A percentile compares a stretch with the other conserved stretches of the same genome.
Conservation (phyloP, 1,140 invertebrate genomes). For the Oncopodura yosiiana region DNA sequence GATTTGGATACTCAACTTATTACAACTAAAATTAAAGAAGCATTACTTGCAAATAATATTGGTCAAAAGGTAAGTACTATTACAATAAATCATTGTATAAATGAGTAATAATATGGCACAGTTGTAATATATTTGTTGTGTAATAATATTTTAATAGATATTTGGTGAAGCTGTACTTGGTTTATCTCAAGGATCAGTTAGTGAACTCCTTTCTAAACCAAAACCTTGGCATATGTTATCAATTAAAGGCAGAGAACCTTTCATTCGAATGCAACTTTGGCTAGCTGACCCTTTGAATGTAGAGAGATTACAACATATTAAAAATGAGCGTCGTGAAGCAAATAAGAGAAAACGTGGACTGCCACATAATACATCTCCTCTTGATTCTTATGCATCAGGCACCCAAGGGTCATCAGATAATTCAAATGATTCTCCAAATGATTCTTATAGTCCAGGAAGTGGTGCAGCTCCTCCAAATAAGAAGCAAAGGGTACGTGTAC, state of each 20-base stretch:
- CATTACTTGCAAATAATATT: conserved; percentile 89
- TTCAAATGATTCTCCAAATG: conserved; percentile 77
- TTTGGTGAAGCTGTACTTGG: conserved; percentile 94
- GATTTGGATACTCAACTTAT: conserved; percentile 93
- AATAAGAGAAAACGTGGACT: conserved; percentile 69
- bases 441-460: conserved; percentile 74
- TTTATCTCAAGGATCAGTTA: conserved; percentile 91
- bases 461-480: conserved; percentile 48
- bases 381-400: conserved; percentile 38
- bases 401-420: conserved; percentile 72
- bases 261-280: conserved; percentile 97
- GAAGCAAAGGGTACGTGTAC: conserved; percentile 32
- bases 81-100: neutral
- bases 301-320: conserved; percentile 68
- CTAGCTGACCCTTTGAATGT: conserved; percentile 87
- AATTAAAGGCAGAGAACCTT: conserved; percentile 94
- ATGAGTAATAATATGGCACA: neutral
- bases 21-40: conserved; percentile 94
- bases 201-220: conserved; percentile 91
- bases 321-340: conserved; percentile 79
- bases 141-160: conserved; percentile 49
- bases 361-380: conserved; percentile 39
- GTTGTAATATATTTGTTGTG: neutral
- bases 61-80: conserved; percentile 69
- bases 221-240: conserved; percentile 99